phyloP scores from a whole-genome alignment of 2,797 vertebrate genomes.

The Sciurus carolinensis region DNA sequence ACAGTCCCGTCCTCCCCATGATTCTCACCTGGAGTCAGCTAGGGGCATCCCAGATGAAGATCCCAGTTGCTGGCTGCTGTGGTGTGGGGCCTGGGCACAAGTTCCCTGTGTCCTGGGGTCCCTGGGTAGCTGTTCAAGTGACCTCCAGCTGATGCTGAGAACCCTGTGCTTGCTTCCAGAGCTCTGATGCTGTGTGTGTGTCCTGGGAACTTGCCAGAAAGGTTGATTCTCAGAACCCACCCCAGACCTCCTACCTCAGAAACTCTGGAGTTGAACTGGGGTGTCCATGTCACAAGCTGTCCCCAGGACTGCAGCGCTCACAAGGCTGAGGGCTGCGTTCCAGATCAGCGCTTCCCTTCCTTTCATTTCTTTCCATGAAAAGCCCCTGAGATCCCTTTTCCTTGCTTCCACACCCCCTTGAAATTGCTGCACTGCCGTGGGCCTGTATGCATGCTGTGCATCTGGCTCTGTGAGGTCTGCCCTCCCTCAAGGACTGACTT shows the following conservation, averaged over 20 bases:
- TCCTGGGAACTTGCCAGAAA: neutral
- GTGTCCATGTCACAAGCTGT: neutral
- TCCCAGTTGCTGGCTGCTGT: rapidly evolving
- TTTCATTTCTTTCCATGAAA: neutral
- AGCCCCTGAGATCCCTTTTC: neutral
- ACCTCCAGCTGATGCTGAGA: too few species aligned
- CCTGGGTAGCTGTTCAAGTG: too few species aligned
- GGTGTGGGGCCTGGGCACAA: neutral
- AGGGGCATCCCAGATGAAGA: neutral
- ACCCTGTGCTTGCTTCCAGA: too few species aligned
- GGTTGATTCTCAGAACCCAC: neutral
- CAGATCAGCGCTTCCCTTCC: neutral
- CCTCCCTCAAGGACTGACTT: neutral
- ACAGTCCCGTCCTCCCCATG: rapidly evolving
- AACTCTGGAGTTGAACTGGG: neutral
- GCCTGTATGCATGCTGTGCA: too few species aligned
- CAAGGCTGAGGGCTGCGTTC: neutral
- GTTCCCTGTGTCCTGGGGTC: neutral
- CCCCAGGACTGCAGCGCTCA: neutral
- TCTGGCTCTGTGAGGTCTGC: neutral
- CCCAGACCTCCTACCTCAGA: neutral
- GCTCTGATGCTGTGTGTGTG: rapidly evolving
- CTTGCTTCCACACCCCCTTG: neutral
- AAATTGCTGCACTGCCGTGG: neutral
- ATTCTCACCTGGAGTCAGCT: neutral